phyloP scores from a whole-genome alignment of 1,140 invertebrate species.

The Nautilus pompilius region DNA sequence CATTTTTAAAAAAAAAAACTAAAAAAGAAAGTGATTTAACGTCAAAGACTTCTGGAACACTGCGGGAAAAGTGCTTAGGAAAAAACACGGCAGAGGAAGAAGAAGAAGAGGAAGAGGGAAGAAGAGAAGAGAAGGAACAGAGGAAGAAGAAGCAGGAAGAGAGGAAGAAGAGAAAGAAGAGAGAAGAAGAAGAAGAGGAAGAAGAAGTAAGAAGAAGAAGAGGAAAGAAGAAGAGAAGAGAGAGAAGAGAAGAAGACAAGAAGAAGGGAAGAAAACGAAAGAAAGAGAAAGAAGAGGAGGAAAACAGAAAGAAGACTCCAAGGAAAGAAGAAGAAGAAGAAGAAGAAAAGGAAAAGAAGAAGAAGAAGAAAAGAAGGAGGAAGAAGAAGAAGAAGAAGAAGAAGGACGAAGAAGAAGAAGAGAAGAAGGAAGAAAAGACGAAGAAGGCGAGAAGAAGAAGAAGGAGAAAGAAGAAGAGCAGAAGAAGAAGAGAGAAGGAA shows the following conservation, averaged over 20 bases:
- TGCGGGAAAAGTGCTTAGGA: too few relatives aligned
- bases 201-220: background rate
- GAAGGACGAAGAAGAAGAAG: too few relatives aligned
- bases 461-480: background rate
- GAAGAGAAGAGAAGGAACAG: background rate
- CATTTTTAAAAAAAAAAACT: too few relatives aligned
- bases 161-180: background rate
- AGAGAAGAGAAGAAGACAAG: background rate
- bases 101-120: too few relatives aligned
- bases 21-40: too few relatives aligned
- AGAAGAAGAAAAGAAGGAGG: too few relatives aligned
- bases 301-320: background rate
- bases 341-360: background rate
- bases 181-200: background rate
- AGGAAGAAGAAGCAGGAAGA: background rate
- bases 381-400: too few relatives aligned
- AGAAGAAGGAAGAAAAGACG: background rate
- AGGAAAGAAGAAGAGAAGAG: background rate
- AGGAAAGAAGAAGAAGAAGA: background rate
- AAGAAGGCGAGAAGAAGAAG: background rate
- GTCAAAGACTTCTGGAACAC: too few relatives aligned
- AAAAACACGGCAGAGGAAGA: too few relatives aligned
- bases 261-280: background rate
- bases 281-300: background rate
- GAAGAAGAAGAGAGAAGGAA: background rate